Evolutionary conservation across 1,140 invertebrate species (phyloP), one percentile per base, ranked within the genome.

Genomic region (Anoplolepis gracilipes): DNA sequence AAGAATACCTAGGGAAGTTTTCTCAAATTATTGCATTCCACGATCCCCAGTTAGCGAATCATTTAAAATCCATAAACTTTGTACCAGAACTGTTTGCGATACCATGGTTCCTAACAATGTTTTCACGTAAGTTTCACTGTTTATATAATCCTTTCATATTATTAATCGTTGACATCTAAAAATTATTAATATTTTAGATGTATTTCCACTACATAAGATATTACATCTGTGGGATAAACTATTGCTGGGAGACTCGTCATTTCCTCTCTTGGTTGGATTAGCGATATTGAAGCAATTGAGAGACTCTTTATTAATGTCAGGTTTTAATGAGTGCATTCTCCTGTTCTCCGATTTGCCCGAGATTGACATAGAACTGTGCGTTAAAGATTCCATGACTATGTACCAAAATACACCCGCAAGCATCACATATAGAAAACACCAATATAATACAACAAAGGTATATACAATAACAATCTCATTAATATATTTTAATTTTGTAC

Each of bases 101-200:
- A 94, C 99, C 99, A 0, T 99, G 99, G 99, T 99, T 99, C 94
- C 95, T 99, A 7, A 99, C 99, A 11, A 99, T 99, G 98, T 99
- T 99, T 96, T 99, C 99, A 79, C 99, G 98, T 99, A 96, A 97
- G 98, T 97, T 84, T 79, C 86, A 22, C 25, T 62, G 67, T 65
- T 16, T n/a, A 42, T 84, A 59, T 6, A 2, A 46, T 46, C 19
- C 75, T 79, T 87, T 28, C 2, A 3, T 25, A 30, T 84, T 67
- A 46, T 84, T 70, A 28, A 62, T 91, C 53, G 10, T 30, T 46
- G 57, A 55, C 57, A 33, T n/a, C 19, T 57, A 87, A n/a, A 8
- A 28, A 64, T 46, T 25, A 30, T 7, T 59, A 62, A 82, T 90
- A 92, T 90, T 92, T 96, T 84, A 98, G 98, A 99, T 95, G 98